Evolutionary conservation across 2,888 invertebrate genomes (phyloP).

Genomic region (Tuta absoluta): DNA sequence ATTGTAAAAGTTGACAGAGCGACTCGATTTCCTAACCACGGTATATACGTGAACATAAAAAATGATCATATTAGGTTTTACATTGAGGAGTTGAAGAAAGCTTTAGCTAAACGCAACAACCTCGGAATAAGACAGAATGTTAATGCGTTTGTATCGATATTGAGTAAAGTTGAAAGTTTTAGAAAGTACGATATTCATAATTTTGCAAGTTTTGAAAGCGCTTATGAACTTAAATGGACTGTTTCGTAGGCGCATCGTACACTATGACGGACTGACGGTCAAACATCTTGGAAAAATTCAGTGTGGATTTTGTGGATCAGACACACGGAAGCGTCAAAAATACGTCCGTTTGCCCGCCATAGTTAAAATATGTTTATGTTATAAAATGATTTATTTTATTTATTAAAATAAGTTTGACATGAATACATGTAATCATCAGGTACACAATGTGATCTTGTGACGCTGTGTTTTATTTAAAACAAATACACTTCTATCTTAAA

Average conservation of each 20-base stretch:
- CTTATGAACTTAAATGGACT: neutral
- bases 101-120: neutral
- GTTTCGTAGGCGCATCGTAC: neutral
- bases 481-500: too few relatives aligned
- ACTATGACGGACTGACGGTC: too few relatives aligned
- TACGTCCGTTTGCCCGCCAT: too few relatives aligned
- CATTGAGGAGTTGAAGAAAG: neutral
- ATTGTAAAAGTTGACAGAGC: slow-evolving; percentile 1
- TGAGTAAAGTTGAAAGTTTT: neutral
- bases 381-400: too few relatives aligned
- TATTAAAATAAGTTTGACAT: too few relatives aligned
- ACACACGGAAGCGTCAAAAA: too few relatives aligned
- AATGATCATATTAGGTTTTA: neutral
- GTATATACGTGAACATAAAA: slow-evolving; percentile 3
- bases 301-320: too few relatives aligned
- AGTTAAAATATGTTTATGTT: too few relatives aligned
- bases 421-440: too few relatives aligned
- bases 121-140: neutral
- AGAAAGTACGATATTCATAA: slow-evolving; percentile 5
- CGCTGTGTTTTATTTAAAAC: too few relatives aligned
- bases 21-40: neutral
- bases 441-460: too few relatives aligned
- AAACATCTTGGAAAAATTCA: too few relatives aligned
- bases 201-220: neutral
- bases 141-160: neutral